Conservation (phyloP, 2,888 invertebrate species). For the Onthophagus sagittarius region DNA sequence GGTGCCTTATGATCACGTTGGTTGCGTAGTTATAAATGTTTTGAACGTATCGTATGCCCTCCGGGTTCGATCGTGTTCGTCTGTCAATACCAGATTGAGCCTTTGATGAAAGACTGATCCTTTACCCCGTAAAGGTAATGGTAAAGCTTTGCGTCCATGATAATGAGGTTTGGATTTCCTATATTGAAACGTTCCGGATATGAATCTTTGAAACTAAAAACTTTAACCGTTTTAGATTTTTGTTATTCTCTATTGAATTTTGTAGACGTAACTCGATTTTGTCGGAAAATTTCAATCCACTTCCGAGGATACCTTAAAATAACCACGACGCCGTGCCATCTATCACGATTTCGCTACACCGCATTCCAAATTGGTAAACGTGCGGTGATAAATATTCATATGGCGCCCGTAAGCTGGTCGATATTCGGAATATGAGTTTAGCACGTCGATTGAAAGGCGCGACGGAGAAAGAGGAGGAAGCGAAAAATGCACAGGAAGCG, state of each 20-base stretch:
- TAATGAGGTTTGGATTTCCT: not conserved
- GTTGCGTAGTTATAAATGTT: not conserved
- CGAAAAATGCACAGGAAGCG: conserved; percentile 7
- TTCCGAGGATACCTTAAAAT: not conserved
- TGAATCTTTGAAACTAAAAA: not conserved
- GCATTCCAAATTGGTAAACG: conserved; percentile 15
- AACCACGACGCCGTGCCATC: conserved; percentile 4
- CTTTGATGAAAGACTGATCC: not conserved
- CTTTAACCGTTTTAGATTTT: not conserved
- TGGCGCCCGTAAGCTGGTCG: conserved; percentile 12
- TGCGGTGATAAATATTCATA: conserved; percentile 24
- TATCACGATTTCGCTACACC: conserved; percentile 18
- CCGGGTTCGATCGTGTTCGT: not conserved
- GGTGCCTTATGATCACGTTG: not conserved
- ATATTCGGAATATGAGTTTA: conserved; percentile 24
- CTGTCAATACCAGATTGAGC: not conserved
- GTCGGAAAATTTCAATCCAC: conserved; percentile 10
- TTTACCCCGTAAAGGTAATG: not conserved
- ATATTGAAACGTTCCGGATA: too few relatives aligned
- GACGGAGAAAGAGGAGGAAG: not conserved
- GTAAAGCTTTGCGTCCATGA: not conserved
- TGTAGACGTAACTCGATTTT: not conserved
- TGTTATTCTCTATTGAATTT: not conserved
- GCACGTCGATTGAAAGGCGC: conserved; percentile 20
- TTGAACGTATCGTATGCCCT: not conserved